phyloP scores from a whole-genome alignment of 2,113 vertebrate genomes.

The Diglossa brunneiventris region DNA sequence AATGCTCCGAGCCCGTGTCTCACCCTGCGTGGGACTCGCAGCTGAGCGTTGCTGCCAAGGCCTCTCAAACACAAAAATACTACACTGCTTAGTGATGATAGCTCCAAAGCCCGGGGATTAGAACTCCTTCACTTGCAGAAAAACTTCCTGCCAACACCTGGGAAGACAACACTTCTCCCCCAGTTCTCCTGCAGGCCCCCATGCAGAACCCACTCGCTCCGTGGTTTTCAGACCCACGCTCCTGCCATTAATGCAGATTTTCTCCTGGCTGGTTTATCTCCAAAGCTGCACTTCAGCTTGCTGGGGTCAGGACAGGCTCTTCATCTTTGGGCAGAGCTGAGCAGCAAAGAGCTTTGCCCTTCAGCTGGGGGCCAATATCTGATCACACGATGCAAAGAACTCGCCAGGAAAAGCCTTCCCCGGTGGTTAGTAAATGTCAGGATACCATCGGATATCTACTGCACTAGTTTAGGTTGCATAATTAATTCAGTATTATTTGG shows the following conservation, averaged over 20 bases:
- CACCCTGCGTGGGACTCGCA: neutral
- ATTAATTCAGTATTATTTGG: conserved; percentile 29
- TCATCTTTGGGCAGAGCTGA: neutral
- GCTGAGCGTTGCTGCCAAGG: neutral
- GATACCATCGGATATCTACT: neutral
- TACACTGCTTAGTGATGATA: neutral
- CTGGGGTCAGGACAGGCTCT: neutral
- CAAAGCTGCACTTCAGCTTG: neutral
- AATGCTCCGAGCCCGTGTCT: neutral
- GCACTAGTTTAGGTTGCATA: neutral
- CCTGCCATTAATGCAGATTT: neutral
- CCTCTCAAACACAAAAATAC: neutral
- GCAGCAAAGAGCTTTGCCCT: neutral
- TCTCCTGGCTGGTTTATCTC: neutral
- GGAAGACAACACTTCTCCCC: neutral
- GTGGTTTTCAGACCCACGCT: accelerated
- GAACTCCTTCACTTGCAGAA: neutral
- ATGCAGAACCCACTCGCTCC: neutral
- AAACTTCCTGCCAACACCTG: neutral
- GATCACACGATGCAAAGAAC: accelerated
- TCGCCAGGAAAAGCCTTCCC: neutral
- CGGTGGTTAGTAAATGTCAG: neutral
- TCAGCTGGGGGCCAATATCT: neutral
- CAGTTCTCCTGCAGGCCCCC: neutral
- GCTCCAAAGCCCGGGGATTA: neutral